These are phyloP conservation scores for Hydra vulgaris DNA, from an alignment of 30 jellyfish, hydroid and myxozoan genomes.

Conservation along the genomic window DNA sequence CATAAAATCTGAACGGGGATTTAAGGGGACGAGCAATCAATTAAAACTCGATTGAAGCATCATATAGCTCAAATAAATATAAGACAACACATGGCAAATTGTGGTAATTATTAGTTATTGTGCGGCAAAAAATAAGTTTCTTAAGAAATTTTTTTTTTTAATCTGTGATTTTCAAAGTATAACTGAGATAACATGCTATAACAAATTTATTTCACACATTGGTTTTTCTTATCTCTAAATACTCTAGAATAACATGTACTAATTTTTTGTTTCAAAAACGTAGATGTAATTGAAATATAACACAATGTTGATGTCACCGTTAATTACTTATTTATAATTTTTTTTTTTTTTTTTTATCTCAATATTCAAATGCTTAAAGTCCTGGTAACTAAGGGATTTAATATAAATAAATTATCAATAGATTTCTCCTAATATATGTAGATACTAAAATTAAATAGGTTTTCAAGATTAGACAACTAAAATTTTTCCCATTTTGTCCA, in stretches of 20 bases:
- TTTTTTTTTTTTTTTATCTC: background rate
- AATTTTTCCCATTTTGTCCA: too few species aligned
- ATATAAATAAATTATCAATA: too few species aligned
- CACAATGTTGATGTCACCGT: background rate
- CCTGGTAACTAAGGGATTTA: background rate
- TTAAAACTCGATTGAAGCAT: background rate
- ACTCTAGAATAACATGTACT: background rate
- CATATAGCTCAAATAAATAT: background rate
- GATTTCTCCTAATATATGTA: too few species aligned
- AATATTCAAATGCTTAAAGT: background rate
- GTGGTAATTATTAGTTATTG: background rate
- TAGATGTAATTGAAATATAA: background rate
- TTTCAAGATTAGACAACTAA: too few species aligned
- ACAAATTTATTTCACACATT: background rate
- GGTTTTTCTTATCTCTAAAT: background rate
- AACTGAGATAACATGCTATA: background rate
- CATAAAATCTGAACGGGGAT: background rate
- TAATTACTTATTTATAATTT: background rate
- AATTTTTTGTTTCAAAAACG: background rate
- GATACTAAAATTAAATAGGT: too few species aligned
- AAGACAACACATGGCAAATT: background rate
- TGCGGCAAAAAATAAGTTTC: background rate
- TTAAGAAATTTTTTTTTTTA: background rate
- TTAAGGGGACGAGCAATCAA: background rate
- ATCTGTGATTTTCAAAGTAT: background rate